Percentiles rank a stretch among this genome's conserved stretches.
These are phyloP conservation scores for Julus scandinavius DNA, from an alignment of 2,888 invertebrate genomes.

Conservation along the genomic window DNA sequence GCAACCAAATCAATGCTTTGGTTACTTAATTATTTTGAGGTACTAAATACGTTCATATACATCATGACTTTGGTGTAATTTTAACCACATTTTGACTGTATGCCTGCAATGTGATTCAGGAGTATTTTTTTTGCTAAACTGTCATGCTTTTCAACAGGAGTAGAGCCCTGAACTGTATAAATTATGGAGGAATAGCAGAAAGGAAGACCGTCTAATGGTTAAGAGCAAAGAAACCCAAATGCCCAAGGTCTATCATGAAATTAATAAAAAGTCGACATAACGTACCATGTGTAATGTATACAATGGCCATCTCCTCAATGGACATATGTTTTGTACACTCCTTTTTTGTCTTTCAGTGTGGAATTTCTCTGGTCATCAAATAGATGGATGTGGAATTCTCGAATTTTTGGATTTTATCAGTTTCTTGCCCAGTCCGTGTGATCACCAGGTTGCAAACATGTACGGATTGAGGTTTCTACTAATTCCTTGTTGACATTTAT, in stretches of 20 bases:
- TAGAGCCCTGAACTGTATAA: not conserved
- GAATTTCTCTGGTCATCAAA: conserved; percentile 25
- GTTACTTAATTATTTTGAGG: conserved; percentile 31
- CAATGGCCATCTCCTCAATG: not conserved
- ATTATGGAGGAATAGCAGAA: not conserved
- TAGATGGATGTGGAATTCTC: not conserved
- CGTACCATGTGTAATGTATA: not conserved
- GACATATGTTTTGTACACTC: not conserved
- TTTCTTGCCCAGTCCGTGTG: not conserved
- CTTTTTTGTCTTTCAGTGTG: conserved; percentile 17
- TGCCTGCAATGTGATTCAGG: too few relatives aligned
- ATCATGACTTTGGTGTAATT: too few relatives aligned
- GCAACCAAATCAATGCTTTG: conserved; percentile 49
- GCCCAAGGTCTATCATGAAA: not conserved
- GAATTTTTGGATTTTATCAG: not conserved
- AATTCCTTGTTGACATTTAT: not conserved
- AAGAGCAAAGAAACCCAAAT: not conserved
- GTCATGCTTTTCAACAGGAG: not conserved
- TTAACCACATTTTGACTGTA: too few relatives aligned
- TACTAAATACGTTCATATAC: not conserved
- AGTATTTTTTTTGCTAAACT: too few relatives aligned
- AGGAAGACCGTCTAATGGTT: not conserved
- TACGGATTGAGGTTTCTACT: not conserved
- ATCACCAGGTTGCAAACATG: not conserved
- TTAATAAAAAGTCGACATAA: not conserved